Base-by-base conservation (phyloP, 2,888 invertebrate genomes). In the Tridacna gigas region DNA sequence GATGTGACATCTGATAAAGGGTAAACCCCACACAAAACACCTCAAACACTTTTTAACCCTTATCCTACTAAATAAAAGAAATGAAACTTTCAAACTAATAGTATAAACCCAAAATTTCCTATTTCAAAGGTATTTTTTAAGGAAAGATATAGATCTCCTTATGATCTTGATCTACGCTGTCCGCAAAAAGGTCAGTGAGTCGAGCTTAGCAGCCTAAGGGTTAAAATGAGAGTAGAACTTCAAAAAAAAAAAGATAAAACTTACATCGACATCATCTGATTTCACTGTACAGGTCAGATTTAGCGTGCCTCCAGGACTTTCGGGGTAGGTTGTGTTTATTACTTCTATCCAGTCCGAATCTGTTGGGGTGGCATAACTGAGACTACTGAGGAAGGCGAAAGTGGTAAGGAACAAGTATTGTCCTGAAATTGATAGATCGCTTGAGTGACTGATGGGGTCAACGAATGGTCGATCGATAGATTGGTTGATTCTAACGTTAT, bases 261-360 rank as follows among this genome's bases (percentile, higher is more conserved):
- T 26, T 51, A 71, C 71, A 0, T 71, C 71, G 51, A 51, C 18
- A 71, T 71, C 71, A n/a, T 71, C 71, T 18, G 71, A 71, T 18
- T 22, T 71, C 0, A 26, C 4, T 0, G 45, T 47, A 37, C 71
- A 71, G 3, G 71, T 71, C 15, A 71, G 51, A 4, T 51, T 48
- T 20, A 71, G 71, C 25, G 13, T 71, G 22, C 25, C 71, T 12
- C 71, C 71, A 18, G 26, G 47, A n/a, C 47, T 47, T 22, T 11
- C 25, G 3, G 71, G 71, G 22, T 26, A 71, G 7, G 71, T 71
- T 4, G 71, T 71, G 56, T 71, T 71, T 51, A n/a, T 22, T 45
- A 71, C 25, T 45, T 12, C 12, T 45, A 71, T 71, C 25, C 51
- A 20, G 3, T 13, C 15, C 7, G 25, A 25, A 22, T 48, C 15